Evolutionary conservation across 35 echinoderm and acorn worm genomes (phyloP), one percentile per base, ranked within the genome.

Genomic region (Apostichopus japonicus): DNA sequence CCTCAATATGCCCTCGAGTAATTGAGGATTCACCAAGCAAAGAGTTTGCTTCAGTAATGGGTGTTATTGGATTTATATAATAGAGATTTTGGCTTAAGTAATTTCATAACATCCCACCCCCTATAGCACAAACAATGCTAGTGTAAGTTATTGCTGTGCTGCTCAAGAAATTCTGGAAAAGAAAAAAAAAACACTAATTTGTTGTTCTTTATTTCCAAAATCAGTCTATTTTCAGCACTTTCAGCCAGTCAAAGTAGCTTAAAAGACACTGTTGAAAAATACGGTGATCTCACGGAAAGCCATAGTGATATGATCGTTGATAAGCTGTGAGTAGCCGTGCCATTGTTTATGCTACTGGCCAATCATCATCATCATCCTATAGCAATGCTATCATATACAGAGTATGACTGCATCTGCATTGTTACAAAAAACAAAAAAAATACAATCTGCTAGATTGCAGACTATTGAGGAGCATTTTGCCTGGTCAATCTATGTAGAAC

Each of bases 251-350:
- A 98, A 86, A 90, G 90, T 65, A 98, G 96, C 82, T 93, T 98
- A 83, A 90, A 90, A 83, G 96, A 98, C 87, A 98, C 96, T n/a
- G 96, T 98, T 51, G 82, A 93, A 88, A 98, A 98, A 88, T 98
- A 95, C 81, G 96, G 96, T 93, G 90, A 91, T 93, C 92, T 98
- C 82, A 90, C 96, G 33, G 94, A 94, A 94, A 94, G 77, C 79
- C 96, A 98, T 89, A 95, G 93, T 94, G 96, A 98, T 80, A 92
- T 98, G 76, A 81, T 94, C 88, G 90, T 98, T 25, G 90, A 91
- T 89, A 95, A 98, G 93, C 94, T 98, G 96, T 98, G 94, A 98
- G 96, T 98, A 98, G 79, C 19, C 90, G 71, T 75, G 71, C 71
- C 8, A 75, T 75, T 75, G 71, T 75, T 75, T 75, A 75, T 75